Percentiles rank a stretch among this genome's conserved stretches.
phyloP scores from a whole-genome alignment of 2,113 vertebrate genomes.

The Lepidothrix coronata region DNA sequence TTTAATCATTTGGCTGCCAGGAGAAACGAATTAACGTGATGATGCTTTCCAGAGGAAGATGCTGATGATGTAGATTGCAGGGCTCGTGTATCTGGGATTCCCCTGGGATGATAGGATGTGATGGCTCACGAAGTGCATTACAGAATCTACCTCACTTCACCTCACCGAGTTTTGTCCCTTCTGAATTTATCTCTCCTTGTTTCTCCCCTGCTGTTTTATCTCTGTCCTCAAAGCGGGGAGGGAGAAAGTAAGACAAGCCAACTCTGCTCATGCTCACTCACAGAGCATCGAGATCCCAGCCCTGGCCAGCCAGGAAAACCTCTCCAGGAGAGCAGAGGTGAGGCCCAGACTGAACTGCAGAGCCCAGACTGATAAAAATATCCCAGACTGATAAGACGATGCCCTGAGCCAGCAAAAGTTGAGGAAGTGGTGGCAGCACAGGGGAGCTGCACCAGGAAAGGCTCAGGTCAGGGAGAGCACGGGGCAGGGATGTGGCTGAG shows the following conservation, averaged over 20 bases:
- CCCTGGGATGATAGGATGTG: not conserved
- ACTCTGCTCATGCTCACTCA: rapidly evolving
- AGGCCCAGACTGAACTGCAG: not conserved
- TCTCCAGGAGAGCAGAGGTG: not conserved
- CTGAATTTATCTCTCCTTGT: not conserved
- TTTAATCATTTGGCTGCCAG: slow-evolving; percentile 27
- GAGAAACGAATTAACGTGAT: not conserved
- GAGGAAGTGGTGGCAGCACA: not conserved
- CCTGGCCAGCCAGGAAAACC: not conserved
- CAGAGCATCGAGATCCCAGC: not conserved
- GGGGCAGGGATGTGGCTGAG: not conserved
- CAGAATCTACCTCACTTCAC: not conserved
- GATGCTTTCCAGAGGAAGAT: slow-evolving; percentile 46
- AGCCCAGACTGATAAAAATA: slow-evolving; percentile 22
- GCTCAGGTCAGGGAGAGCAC: not conserved
- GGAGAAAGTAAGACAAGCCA: not conserved
- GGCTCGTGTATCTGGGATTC: not conserved
- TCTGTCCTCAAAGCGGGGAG: not conserved
- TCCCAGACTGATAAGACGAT: not conserved
- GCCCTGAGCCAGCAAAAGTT: slow-evolving; percentile 46
- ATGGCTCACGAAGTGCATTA: not conserved
- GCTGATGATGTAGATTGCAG: slow-evolving; percentile 10
- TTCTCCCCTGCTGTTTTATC: not conserved
- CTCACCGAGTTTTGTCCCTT: not conserved
- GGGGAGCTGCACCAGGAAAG: not conserved